phyloP scores from a whole-genome alignment of 92 coral and sea anemone genomes.

The Porites cylindrica region DNA sequence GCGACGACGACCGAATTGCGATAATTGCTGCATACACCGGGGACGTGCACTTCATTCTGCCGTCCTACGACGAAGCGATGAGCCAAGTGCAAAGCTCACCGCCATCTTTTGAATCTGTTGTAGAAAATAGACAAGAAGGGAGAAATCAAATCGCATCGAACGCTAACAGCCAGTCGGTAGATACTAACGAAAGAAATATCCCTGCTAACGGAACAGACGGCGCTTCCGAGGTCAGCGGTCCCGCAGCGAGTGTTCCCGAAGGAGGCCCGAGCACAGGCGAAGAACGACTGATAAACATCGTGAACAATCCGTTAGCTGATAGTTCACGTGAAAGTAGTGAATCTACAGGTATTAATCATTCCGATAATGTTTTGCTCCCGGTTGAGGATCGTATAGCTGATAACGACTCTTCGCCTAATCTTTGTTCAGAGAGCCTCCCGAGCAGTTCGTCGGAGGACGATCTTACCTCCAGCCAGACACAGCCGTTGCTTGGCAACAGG shows the following conservation, averaged over 20 bases:
- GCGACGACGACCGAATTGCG: too few relatives aligned
- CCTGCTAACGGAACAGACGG: neutral
- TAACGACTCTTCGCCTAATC: conserved; percentile 18
- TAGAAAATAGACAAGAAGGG: conserved; percentile 10
- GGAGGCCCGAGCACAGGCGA: conserved; percentile 11
- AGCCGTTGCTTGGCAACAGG: conserved; percentile 36
- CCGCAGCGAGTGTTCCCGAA: conserved; percentile 32
- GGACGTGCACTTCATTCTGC: conserved; percentile 84
- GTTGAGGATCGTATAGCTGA: neutral
- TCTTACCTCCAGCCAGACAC: conserved; percentile 19
- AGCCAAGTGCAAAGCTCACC: conserved; percentile 87
- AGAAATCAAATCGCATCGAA: conserved; percentile 10
- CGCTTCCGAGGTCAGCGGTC: neutral
- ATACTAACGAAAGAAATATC: neutral
- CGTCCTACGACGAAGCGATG: conserved; percentile 98
- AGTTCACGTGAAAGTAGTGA: neutral
- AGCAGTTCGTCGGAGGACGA: conserved; percentile 50
- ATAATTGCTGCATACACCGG: too few relatives aligned
- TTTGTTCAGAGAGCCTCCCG: conserved; percentile 7
- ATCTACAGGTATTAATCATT: neutral
- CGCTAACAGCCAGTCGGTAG: conserved; percentile 24
- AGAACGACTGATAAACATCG: conserved; percentile 60
- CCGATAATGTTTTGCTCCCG: neutral
- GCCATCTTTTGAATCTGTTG: conserved; percentile 89
- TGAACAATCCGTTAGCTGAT: conserved; percentile 59